Conservation (phyloP, 2,797 vertebrate species). For the Pampus argenteus region DNA sequence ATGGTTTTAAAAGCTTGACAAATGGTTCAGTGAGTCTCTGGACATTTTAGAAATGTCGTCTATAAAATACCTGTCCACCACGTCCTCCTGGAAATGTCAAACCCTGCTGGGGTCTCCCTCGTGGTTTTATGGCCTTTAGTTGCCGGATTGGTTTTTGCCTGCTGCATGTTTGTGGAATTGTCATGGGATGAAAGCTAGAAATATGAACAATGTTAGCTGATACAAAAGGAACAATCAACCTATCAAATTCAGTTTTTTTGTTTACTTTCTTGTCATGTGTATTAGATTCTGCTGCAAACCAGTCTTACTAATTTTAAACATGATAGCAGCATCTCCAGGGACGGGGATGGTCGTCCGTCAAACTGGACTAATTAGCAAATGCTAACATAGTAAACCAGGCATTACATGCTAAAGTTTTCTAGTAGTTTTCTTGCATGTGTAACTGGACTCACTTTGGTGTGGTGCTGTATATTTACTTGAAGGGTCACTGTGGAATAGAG, state of each 20-base stretch:
- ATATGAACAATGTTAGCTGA: constrained; percentile 4
- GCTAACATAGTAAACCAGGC: too few species aligned
- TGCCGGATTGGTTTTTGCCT: constrained; percentile 26
- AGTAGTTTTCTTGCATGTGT: too few species aligned
- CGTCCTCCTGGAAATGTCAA: constrained; percentile 33
- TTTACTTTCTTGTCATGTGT: neutral
- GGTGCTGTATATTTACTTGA: too few species aligned
- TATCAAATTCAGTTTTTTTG: neutral
- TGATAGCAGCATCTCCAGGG: too few species aligned
- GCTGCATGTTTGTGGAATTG: constrained; percentile 15
- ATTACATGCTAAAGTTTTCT: too few species aligned
- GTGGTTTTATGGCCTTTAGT: constrained; percentile 53
- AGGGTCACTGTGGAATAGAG: too few species aligned
- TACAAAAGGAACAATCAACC: constrained; percentile 3
- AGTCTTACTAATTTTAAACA: too few species aligned
- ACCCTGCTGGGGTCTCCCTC: constrained; percentile 21
- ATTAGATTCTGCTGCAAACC: too few species aligned
- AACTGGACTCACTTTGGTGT: too few species aligned
- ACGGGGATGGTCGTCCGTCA: too few species aligned
- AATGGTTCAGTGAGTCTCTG: neutral
- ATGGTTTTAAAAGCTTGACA: neutral
- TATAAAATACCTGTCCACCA: constrained; percentile 14
- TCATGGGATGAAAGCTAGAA: constrained; percentile 19
- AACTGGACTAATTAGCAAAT: too few species aligned
- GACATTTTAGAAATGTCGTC: constrained; percentile 14